These are phyloP conservation scores for Lepidurus couesii DNA, from an alignment of 1,140 invertebrate genomes.

Conservation along the genomic window DNA sequence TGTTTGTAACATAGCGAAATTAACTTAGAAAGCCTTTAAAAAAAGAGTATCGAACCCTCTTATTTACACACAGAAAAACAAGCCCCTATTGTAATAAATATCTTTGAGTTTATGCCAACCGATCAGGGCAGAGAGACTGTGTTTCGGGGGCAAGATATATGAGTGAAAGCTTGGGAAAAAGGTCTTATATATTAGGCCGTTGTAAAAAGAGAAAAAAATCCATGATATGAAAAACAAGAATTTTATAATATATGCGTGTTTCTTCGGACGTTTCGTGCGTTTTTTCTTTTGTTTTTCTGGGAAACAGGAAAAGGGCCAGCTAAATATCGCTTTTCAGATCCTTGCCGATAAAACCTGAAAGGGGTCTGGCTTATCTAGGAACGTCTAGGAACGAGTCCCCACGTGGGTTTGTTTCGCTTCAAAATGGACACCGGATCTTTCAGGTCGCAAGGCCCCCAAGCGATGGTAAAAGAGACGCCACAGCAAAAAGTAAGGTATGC, in stretches of 20 bases:
- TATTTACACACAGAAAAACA: neutral
- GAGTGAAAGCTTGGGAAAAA: too few species aligned
- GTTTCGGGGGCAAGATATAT: neutral
- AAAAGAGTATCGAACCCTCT: neutral
- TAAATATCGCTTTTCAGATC: neutral
- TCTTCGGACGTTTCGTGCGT: neutral
- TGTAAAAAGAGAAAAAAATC: neutral
- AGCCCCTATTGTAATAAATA: neutral
- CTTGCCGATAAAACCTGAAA: neutral
- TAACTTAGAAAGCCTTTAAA: neutral
- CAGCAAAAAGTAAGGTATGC: too few species aligned
- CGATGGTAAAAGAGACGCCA: too few species aligned
- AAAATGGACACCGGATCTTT: neutral
- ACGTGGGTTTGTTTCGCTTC: neutral
- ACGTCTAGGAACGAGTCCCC: neutral
- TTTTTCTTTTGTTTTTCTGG: neutral
- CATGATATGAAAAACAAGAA: slow-evolving; percentile 4
- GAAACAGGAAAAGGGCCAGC: neutral
- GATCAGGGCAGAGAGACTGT: neutral
- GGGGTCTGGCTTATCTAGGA: neutral
- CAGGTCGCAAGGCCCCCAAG: too few species aligned
- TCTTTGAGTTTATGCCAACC: neutral
- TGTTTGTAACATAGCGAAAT: neutral
- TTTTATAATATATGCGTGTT: slow-evolving; percentile 16
- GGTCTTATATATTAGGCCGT: neutral